Evolutionary conservation across 1,140 invertebrate species (phyloP).

Genomic region (Drosophila gunungcola): DNA sequence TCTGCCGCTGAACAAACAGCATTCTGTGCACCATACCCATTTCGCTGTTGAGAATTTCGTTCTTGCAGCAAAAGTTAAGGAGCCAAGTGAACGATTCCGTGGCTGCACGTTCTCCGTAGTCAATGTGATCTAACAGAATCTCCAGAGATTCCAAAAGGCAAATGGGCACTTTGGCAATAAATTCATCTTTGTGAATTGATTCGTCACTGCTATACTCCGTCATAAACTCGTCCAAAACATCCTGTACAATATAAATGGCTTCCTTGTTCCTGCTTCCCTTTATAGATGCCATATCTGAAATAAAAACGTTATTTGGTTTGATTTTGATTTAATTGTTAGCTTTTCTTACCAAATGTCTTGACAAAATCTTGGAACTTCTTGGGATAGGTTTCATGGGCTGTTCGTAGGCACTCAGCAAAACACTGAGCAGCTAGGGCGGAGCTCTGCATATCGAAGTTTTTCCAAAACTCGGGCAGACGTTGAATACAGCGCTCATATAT

Average conservation of each 20-base stretch:
- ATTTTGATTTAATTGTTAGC: background rate
- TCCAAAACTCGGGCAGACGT: slow-evolving; percentile 67
- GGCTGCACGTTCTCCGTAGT: slow-evolving; percentile 47
- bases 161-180: slow-evolving; percentile 42
- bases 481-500: slow-evolving; percentile 84
- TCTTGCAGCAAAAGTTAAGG: slow-evolving; percentile 65
- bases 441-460: slow-evolving; percentile 84
- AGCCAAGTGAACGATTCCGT: slow-evolving; percentile 75
- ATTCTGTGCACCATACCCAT: slow-evolving; percentile 70
- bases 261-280: slow-evolving; percentile 46
- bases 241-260: slow-evolving; percentile 54
- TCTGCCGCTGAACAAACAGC: slow-evolving; percentile 73
- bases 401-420: slow-evolving; percentile 86
- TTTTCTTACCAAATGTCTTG: slow-evolving; percentile 83
- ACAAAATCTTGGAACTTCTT: slow-evolving; percentile 85
- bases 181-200: slow-evolving; percentile 39
- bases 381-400: slow-evolving; percentile 85
- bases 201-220: slow-evolving; percentile 46
- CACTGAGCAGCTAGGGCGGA: slow-evolving; percentile 85
- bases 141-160: slow-evolving; percentile 68
- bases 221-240: slow-evolving; percentile 67
- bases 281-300: slow-evolving; percentile 59
- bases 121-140: slow-evolving; percentile 69
- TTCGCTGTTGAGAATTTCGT: slow-evolving; percentile 55
- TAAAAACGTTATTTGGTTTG: background rate